phyloP scores from a whole-genome alignment of 2,888 invertebrate genomes.

The Eilema caniola region DNA sequence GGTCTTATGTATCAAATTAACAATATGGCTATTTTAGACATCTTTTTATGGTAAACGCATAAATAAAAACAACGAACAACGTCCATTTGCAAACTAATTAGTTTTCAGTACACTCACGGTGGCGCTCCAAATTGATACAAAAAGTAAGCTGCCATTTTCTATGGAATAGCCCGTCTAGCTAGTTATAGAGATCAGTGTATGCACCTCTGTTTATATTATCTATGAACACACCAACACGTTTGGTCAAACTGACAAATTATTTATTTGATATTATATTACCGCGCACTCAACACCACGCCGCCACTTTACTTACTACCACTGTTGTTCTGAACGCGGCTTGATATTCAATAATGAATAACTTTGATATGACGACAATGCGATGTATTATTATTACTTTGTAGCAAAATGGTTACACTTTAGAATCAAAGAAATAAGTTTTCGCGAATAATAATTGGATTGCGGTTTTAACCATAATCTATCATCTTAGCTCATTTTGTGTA shows the following conservation, averaged over 20 bases:
- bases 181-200: too few species aligned
- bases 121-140: too few species aligned
- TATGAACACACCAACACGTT: neutral
- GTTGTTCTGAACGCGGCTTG: neutral
- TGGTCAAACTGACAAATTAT: neutral
- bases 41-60: too few species aligned
- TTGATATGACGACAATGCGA: neutral
- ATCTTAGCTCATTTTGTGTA: slow-evolving; percentile 60
- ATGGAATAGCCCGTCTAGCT: too few species aligned
- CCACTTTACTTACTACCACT: neutral
- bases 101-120: too few species aligned
- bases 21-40: too few species aligned
- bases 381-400: neutral
- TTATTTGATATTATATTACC: neutral
- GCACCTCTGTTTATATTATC: too few species aligned
- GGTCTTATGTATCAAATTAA: too few species aligned
- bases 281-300: neutral
- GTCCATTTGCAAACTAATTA: too few species aligned
- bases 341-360: neutral
- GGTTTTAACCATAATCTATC: slow-evolving; percentile 52
- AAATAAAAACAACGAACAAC: too few species aligned
- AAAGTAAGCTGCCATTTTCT: too few species aligned
- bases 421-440: neutral
- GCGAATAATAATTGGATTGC: neutral
- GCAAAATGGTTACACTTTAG: neutral